Percentiles rank a stretch among this genome's conserved stretches.
phyloP scores from a whole-genome alignment of 2,888 invertebrate species.

The Synanthedon vespiformis region DNA sequence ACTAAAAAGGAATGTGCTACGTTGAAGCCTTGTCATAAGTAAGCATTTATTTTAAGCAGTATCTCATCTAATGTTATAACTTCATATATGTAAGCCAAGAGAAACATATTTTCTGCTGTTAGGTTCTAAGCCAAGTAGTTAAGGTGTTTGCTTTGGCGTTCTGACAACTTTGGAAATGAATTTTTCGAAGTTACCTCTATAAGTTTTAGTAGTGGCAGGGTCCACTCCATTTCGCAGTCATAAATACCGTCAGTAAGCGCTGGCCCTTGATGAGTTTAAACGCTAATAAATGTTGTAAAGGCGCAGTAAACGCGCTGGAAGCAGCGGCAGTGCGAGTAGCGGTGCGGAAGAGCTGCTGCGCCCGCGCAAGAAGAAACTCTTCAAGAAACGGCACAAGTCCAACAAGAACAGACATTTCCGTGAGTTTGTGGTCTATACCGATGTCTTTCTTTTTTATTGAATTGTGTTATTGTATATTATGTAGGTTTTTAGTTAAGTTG shows the following conservation, averaged over 20 bases:
- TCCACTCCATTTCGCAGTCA: too few species aligned
- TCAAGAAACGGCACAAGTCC: slow-evolving; percentile 74
- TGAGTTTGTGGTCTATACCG: slow-evolving; percentile 28
- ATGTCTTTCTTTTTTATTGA: too few species aligned
- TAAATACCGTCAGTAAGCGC: too few species aligned
- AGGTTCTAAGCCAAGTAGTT: too few species aligned
- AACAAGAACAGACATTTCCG: slow-evolving; percentile 56
- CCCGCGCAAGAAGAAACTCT: slow-evolving; percentile 72
- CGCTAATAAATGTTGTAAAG: slow-evolving; percentile 14
- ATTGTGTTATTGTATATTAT: neutral
- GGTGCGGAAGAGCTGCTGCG: slow-evolving; percentile 59
- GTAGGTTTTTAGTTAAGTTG: too few species aligned
- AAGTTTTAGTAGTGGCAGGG: too few species aligned
- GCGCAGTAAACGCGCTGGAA: slow-evolving; percentile 58
- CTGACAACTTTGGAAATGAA: too few species aligned
- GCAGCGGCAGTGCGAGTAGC: slow-evolving; percentile 63
- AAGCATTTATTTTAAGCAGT: slow-evolving; percentile 13
- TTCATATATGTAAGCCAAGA: too few species aligned
- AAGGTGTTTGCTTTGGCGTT: too few species aligned
- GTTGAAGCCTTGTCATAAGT: slow-evolving; percentile 64
- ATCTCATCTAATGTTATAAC: too few species aligned
- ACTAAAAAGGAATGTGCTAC: slow-evolving; percentile 55
- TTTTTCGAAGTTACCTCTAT: too few species aligned
- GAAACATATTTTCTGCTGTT: too few species aligned
- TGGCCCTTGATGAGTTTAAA: neutral